These are phyloP conservation scores for Caenorhabditis angaria DNA, from an alignment of 2,888 invertebrate species.

Conservation along the genomic window DNA sequence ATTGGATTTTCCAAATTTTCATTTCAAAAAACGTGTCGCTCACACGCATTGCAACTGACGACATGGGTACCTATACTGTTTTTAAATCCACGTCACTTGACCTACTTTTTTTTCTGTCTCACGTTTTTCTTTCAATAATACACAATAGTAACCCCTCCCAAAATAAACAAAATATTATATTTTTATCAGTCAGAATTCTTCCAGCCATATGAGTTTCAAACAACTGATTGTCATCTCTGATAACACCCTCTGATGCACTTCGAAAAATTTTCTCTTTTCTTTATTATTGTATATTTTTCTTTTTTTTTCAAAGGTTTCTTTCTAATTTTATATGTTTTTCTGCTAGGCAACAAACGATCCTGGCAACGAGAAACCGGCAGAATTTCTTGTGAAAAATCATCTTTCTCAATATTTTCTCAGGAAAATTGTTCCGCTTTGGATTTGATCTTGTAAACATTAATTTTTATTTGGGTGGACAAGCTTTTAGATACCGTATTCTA, in stretches of 20 bases:
- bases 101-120: too few relatives aligned
- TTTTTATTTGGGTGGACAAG: not conserved
- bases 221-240: not conserved
- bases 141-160: too few relatives aligned
- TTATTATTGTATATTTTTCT: not conserved
- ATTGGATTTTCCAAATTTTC: too few relatives aligned
- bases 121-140: too few relatives aligned
- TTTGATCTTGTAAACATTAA: not conserved
- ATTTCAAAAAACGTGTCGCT: too few relatives aligned
- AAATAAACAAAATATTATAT: too few relatives aligned
- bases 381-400: not conserved
- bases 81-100: too few relatives aligned
- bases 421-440: not conserved
- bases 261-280: not conserved
- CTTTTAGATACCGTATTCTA: not conserved
- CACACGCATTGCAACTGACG: too few relatives aligned
- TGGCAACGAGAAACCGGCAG: not conserved
- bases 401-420: not conserved
- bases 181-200: not conserved
- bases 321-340: not conserved
- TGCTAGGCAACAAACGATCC: constrained; percentile 1
- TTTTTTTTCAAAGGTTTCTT: not conserved
- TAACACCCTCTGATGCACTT: too few relatives aligned
- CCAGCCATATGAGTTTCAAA: not conserved
- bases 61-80: too few relatives aligned